phyloP scores from a whole-genome alignment of 2,888 invertebrate species.

The Amphipyra berbera region DNA sequence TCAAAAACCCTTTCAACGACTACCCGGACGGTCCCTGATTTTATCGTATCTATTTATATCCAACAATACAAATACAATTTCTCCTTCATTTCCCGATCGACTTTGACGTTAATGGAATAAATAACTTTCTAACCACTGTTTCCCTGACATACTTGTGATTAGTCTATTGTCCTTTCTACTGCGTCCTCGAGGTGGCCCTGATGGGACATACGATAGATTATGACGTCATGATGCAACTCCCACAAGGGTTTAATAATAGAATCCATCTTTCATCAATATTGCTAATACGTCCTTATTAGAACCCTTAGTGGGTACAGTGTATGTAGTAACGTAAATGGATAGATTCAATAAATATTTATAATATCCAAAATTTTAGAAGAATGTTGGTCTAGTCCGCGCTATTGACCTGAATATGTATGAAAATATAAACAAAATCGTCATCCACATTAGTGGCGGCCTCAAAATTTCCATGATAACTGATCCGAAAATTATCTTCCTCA shows the following conservation, averaged over 20 bases:
- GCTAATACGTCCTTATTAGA: constrained; percentile 23
- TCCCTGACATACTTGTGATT: constrained; percentile 39
- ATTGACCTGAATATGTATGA: constrained; percentile 5
- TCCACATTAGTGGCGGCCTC: constrained; percentile 17
- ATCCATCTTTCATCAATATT: constrained; percentile 41
- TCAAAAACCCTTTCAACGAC: too few species aligned
- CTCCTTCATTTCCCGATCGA: too few species aligned
- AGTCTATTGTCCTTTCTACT: constrained; percentile 18
- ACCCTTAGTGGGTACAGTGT: neutral
- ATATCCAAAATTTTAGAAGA: neutral
- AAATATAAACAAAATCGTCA: constrained; percentile 4
- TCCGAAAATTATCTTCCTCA: constrained; percentile 30
- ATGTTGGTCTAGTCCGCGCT: neutral
- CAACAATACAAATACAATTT: too few species aligned
- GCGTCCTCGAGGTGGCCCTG: constrained; percentile 33
- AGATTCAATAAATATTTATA: neutral
- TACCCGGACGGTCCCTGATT: too few species aligned
- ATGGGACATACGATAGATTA: constrained; percentile 15
- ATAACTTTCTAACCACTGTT: constrained; percentile 18
- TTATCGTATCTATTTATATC: too few species aligned
- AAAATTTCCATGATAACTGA: constrained; percentile 33
- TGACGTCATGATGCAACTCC: constrained; percentile 32
- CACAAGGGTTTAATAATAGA: constrained; percentile 39
- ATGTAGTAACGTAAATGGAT: neutral
- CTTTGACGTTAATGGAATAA: neutral